Conservation (phyloP, 2,888 invertebrate species). For the Drosophila rellima region DNA sequence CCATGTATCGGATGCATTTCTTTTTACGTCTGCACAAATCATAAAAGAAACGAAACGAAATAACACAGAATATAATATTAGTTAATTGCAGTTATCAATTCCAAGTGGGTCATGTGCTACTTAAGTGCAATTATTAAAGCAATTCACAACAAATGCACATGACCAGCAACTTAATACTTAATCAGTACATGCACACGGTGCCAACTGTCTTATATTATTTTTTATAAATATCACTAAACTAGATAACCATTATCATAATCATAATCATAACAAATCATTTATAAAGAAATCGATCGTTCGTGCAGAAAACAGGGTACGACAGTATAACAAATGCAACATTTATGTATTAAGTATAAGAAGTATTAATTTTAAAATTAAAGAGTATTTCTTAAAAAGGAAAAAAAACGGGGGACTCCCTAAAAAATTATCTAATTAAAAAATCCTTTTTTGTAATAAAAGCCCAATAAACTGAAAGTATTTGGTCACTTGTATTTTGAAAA, state of each 20-base stretch:
- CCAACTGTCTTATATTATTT: neutral
- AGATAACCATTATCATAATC: neutral
- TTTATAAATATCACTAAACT: neutral
- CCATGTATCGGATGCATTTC: conserved; percentile 98
- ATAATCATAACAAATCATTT: neutral
- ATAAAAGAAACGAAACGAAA: conserved; percentile 3
- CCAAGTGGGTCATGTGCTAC: neutral
- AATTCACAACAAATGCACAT: conserved; percentile 46
- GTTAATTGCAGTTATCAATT: neutral
- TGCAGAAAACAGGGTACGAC: neutral
- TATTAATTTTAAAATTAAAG: too few relatives aligned
- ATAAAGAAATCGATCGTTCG: conserved; percentile 2
- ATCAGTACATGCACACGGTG: conserved; percentile 30
- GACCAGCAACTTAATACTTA: conserved; percentile 5
- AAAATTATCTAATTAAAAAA: too few relatives aligned
- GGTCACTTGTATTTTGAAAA: too few relatives aligned
- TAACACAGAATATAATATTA: neutral
- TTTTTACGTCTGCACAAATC: conserved; percentile 93
- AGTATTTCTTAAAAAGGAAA: too few relatives aligned
- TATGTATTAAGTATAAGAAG: too few relatives aligned
- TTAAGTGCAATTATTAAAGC: conserved; percentile 30
- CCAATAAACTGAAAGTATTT: too few relatives aligned
- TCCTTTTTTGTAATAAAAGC: too few relatives aligned
- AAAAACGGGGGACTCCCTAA: too few relatives aligned
- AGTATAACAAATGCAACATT: neutral